A percentile compares a stretch with the other conserved stretches of the same genome.
Conservation (phyloP, 2,797 vertebrate genomes). For the Arnoldichthys spilopterus region DNA sequence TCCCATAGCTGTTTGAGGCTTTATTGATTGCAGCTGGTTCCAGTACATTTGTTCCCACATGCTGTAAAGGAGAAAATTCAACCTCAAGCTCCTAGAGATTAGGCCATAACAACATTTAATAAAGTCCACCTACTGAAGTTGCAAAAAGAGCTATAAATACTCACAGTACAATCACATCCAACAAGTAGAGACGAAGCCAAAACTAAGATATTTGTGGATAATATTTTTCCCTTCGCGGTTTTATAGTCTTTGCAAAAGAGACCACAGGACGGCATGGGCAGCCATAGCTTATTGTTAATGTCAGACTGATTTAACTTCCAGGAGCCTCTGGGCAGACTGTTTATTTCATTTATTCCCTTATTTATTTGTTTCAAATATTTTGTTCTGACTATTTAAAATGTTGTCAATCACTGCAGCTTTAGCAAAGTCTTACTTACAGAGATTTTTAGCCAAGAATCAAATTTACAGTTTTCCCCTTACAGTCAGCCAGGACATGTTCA, state of each 20-base stretch:
- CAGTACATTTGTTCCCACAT: constrained; percentile 12
- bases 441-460: too few relatives aligned
- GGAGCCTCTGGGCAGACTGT: background rate
- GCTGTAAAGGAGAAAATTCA: constrained; percentile 20
- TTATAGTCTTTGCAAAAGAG: constrained; percentile 3
- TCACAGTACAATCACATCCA: constrained; percentile 36
- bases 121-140: constrained; percentile 31
- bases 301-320: constrained; percentile 1
- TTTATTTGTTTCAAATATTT: background rate
- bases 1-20: background rate
- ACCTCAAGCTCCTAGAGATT: constrained; percentile 33
- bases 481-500: too few relatives aligned
- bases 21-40: constrained; percentile 2
- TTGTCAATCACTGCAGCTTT: too few relatives aligned
- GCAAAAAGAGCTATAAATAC: constrained; percentile 25
- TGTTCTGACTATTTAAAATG: background rate
- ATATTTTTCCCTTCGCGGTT: background rate
- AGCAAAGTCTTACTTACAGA: too few relatives aligned
- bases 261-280: constrained; percentile 4
- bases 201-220: constrained; percentile 14
- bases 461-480: too few relatives aligned
- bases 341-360: background rate
- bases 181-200: background rate
- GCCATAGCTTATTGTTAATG: background rate
- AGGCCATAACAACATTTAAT: constrained; percentile 36